phyloP scores from a whole-genome alignment of 2,888 invertebrate genomes.

The Prosapia bicincta region DNA sequence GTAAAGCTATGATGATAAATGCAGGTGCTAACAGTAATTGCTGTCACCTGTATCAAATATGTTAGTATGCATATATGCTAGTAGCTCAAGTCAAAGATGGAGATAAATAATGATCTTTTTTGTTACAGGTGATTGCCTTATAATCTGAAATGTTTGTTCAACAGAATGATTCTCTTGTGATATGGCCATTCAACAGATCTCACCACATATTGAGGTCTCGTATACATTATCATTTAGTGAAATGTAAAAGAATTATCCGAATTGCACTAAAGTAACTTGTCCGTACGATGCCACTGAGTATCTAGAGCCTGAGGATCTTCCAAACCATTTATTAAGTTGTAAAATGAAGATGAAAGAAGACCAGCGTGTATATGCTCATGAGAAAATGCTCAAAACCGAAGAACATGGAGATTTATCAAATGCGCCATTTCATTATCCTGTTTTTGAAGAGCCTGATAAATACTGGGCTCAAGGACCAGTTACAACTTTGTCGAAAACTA shows the following conservation, averaged over 20 bases:
- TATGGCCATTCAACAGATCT: constrained; percentile 12
- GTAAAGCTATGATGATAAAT: too few relatives aligned
- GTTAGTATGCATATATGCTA: too few relatives aligned
- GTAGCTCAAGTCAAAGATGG: too few relatives aligned
- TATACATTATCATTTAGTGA: constrained; percentile 19
- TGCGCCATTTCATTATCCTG: neutral
- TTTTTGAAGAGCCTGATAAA: neutral
- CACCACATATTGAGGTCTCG: constrained; percentile 11
- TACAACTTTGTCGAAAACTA: too few relatives aligned
- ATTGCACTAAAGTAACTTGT: constrained; percentile 8
- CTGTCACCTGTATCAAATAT: too few relatives aligned
- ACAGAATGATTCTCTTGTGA: constrained; percentile 11
- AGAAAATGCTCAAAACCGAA: neutral
- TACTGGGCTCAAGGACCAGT: neutral
- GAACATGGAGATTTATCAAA: neutral
- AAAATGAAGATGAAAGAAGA: neutral
- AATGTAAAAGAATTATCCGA: constrained; percentile 15
- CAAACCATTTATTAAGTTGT: constrained; percentile 7
- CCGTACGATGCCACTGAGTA: constrained; percentile 22
- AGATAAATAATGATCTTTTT: too few relatives aligned
- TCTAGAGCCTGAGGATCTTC: constrained; percentile 6
- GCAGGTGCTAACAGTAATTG: too few relatives aligned
- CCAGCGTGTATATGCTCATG: neutral
- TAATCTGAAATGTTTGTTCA: neutral
- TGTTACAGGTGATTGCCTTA: too few relatives aligned